Base-by-base conservation (phyloP, 2,113 vertebrate species). In the Prinia subflava region DNA sequence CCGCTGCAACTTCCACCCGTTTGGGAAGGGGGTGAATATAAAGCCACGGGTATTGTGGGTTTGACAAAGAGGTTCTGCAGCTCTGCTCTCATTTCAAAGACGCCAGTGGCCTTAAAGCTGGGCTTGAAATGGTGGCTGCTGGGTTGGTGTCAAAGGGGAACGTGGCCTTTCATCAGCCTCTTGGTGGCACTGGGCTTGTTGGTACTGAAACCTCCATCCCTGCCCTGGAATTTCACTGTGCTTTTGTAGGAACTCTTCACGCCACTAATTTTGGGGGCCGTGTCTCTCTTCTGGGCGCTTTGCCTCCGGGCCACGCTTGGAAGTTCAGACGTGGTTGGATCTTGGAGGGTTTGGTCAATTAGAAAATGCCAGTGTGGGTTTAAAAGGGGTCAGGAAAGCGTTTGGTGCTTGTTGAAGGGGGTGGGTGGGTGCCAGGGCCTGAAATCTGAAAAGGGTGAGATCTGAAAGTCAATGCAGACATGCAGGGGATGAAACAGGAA, bases 41-140 rank as follows among this genome's bases (percentile, higher is more conserved):
- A 95, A 74, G 9, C 41, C 5, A 0, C 3, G 44, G 64, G 35
- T n/a, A 24, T 16, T 77, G 55, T 67, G 4, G 64, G 21, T 15
- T 27, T 11, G 75, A 96, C 85, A 91, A 91, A 92, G 84, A 42
- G 24, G 27, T 78, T 87, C 69, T 91, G 37, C 2, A 14, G 59
- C 25, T 94, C 78, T 62, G 55, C 31, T 83, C 84, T n/a, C 33
- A 2, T 79, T 94, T 95, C 91, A 93, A 93, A 95, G 82, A 2
- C 19, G 4, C 30, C 68, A 5, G 67, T 6, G 63, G 57, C 94
- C 76, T 95, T 46, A 50, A 57, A 88, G 76, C 78, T 62, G 69
- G 74, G 37, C 74, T 91, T 76, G 87, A 88, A 92, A 28, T 33
- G 84, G 50, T 83, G 94, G 81, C 94, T 94, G 93, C 94, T 94